Conservation (phyloP, 92 coral and sea anemone genomes). For the Heteractis magnifica region DNA sequence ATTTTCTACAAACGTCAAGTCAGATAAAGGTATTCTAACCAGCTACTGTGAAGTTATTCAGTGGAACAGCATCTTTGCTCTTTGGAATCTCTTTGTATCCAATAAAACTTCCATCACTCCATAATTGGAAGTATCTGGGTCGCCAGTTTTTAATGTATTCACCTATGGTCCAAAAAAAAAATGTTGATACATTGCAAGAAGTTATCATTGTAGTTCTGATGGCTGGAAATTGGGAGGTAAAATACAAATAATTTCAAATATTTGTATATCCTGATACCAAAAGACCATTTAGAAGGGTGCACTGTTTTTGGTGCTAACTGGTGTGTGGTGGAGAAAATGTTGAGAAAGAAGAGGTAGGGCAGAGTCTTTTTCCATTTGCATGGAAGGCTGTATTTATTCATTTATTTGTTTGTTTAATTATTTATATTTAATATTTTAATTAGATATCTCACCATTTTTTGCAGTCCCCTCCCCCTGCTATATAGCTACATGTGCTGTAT, state of each 20-base stretch:
- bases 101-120: conserved; percentile 97
- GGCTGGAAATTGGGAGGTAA: background rate
- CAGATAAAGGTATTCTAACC: conserved; percentile 38
- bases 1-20: background rate
- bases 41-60: conserved; percentile 89
- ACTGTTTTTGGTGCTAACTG: too few relatives aligned
- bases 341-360: too few relatives aligned
- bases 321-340: too few relatives aligned
- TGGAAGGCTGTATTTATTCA: too few relatives aligned
- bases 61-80: conserved; percentile 77
- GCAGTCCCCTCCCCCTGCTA: too few relatives aligned
- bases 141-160: conserved; percentile 98
- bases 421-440: too few relatives aligned
- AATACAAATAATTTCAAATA: background rate
- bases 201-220: background rate
- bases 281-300: too few relatives aligned
- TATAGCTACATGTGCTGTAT: too few relatives aligned
- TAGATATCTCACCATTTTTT: too few relatives aligned
- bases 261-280: background rate
- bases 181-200: background rate
- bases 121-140: conserved; percentile 88
- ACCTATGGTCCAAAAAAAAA: conserved; percentile 37
- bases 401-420: too few relatives aligned
- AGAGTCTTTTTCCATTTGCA: too few relatives aligned
- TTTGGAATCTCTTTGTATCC: conserved; percentile 93